Base-by-base conservation (phyloP, 2,888 invertebrate species). In the Electrophaes corylata region DNA sequence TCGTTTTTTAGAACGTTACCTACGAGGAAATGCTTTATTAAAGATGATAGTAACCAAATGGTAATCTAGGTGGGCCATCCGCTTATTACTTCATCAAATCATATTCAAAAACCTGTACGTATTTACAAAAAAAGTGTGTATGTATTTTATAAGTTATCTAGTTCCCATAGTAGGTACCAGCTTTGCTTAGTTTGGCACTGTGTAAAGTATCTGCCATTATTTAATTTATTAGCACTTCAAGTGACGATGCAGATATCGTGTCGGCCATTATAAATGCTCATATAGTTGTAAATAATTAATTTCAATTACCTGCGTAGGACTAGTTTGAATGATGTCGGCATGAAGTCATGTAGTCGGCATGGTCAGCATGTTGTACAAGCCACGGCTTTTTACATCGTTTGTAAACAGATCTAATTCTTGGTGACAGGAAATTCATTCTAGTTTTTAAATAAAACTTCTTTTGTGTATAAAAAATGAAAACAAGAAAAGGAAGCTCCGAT, bases 361-460 rank as follows among this genome's bases (percentile, higher is more conserved):
- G 56, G 35, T 43, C 48, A 48, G 26, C 41, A 63, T 60, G 53
- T 52, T 62, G 53, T 64, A 47, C 48, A 58, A 37, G 26, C 59
- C 47, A 44, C 50, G 47, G 11, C 41, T 60, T 64, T 62, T 64
- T 66, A 31, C 20, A 51, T 19, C 33, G 16, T 23, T 43, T 18
- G 26, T 54, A 53, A 56, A 63, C 61, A 46, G 61, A 60, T 63
- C 52, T 43, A 52, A 63, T 61, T 60, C 59, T 39, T 40, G n/a
- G 48, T 46, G 54, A 54, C 53, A 51, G 57, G 61, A 65, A 58
- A 63, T 54, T 6, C 39, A 55, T 35, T 57, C 62, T 45, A 56
- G 59, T 64, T 66, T 65, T 64, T 63, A 46, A 57, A 57, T 48
- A 40, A 46, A 53, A 48, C 35, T 35, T 29, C 41, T 16, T 47